Evolutionary conservation across 1,140 invertebrate species (phyloP), one percentile per base, ranked within the genome.

Genomic region (Zaprionus inermis): DNA sequence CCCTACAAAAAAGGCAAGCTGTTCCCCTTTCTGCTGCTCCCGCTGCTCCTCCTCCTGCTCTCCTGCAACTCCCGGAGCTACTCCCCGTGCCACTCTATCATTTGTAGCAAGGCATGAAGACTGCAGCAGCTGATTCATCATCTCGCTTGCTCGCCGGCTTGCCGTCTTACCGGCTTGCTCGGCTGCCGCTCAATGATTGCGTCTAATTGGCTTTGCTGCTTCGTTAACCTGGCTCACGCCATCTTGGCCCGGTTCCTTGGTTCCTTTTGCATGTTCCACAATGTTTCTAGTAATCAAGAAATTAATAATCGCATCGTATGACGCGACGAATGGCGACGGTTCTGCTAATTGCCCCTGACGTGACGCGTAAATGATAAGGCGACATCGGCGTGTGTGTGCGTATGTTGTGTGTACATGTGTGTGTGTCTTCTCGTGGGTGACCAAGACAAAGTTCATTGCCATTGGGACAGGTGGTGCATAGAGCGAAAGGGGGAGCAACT

Each of bases 191-290:
- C 89, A 76, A 88, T 89, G 83, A 89, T 89, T 79, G 84, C 84
- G 80, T 89, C 84, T 88, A 88, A 88, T 88, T 88, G 84, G 84
- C 84, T 73, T 78, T 88, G 84, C 81, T 88, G 84, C 84, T 88
- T 88, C 80, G 84, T 89, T 88, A 88, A 84, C 80, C 78, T 84
- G 85, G 84, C 84, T 89, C 44, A 86, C 65, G 79, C 67, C 78
- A 86, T 81, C 77, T 70, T 24, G 30, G 30, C 20, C 18, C n/a
- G 38, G 5, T 30, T 54, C 22, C 51, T 30, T 16, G 7, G 11
- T 72, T 61, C 63, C 61, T 72, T 71, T 58, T 59, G 72, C 72
- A 75, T 71, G 72, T 75, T 44, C n/a, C 65, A 60, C 64, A 68
- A 65, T 72, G 72, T 63, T 54, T 72, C 70, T 72, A 67, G 72